Base-by-base conservation (phyloP, 1,140 invertebrate species). In the Reticulitermes speratus region DNA sequence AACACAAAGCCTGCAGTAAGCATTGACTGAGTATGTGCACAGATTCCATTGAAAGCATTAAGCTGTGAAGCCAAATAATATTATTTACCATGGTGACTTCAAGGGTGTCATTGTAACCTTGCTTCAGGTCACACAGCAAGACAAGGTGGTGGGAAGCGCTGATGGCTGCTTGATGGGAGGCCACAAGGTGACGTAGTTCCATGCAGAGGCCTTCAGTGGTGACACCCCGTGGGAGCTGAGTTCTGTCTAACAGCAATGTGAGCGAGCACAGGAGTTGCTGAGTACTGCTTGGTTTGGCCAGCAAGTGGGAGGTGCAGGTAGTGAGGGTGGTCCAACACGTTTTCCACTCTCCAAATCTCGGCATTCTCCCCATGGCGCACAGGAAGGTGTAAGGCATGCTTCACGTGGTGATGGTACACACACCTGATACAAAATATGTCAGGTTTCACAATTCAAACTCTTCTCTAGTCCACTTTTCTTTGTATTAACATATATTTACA, bases 341-440 rank as follows among this genome's bases (percentile, higher is more conserved):
- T 95, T 93, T 5, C 95, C 95, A 59, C 92, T 95, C 87, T 96
- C 93, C 86, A 97, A 91, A 12, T 94, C 94, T 44, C 96, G 92
- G 89, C 97, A 98, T 90, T 97, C 96, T 8, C 97, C 97, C 90
- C 95, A 95, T 0, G 96, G 93, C 21, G 93, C 91, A 90, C 97
- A 98, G 2, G 95, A 94, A 8, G 95, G 94, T 0, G 95, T 94
- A 30, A 98, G 91, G 88, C 97, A 98, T 30, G 95, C 94, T 88
- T 96, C 95, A 23, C 93, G 92, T 0, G 95, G 93, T 0, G 95
- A 93, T 3, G 95, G 96, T 21, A 97, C 95, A 89, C 96, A 97
- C 0, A 97, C 95, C 91, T 95, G 91, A 87, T 87, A 82, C 84
- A 65, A 23, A 55, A 59, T 25, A 75, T 75, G 25, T n/a, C 65